Conservation (phyloP, 2,113 vertebrate genomes). For the Ascaphus truei region DNA sequence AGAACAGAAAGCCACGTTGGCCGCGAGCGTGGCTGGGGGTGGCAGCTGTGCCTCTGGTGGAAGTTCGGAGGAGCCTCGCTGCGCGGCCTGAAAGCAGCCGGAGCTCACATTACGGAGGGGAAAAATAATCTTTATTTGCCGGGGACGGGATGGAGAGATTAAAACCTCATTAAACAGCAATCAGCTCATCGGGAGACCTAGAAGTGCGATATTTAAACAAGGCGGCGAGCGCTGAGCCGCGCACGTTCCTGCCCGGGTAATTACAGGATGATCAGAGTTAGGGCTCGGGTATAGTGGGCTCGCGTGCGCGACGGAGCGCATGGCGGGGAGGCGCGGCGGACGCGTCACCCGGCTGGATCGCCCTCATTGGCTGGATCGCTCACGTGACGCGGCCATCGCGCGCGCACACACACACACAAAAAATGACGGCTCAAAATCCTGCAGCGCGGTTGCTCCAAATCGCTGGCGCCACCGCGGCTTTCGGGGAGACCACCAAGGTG, state of each 20-base stretch:
- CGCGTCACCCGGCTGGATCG: no score
- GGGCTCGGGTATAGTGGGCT: no score
- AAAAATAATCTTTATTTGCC: conserved; percentile 18
- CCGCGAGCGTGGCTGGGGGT: conserved; percentile 18
- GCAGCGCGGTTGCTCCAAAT: no score
- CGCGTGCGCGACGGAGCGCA: no score
- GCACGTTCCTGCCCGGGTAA: background rate
- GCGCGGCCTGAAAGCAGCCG: conserved; percentile 11
- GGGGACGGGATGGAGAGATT: background rate
- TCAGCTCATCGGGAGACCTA: background rate
- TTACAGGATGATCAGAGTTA: no score
- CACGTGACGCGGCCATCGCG: no score
- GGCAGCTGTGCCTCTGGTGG: conserved; percentile 10
- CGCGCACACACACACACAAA: no score
- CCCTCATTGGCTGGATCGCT: no score
- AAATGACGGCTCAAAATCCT: no score
- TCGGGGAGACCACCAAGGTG: no score
- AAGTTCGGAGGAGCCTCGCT: conserved; percentile 23
- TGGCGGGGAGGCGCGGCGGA: no score
- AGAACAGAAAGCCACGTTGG: conserved; percentile 21
- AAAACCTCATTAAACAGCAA: background rate
- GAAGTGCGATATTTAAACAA: background rate
- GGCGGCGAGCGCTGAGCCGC: background rate
- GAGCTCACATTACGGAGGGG: background rate
- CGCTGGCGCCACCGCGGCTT: no score